These are phyloP conservation scores for Platycheirus rosarum DNA, from an alignment of 2,888 invertebrate species.

Conservation along the genomic window DNA sequence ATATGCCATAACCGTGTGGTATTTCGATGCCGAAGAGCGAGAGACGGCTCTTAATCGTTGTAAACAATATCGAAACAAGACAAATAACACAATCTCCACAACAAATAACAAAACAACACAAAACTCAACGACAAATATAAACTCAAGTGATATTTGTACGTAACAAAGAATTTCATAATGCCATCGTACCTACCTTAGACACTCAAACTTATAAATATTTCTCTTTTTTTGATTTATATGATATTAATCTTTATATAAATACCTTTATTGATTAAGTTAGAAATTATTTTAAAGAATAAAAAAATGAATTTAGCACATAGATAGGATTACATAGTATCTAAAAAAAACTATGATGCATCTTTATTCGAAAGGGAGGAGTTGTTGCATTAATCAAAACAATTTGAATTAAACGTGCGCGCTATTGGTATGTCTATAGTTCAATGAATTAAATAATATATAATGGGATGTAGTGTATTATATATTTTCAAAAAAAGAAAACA, in stretches of 20 bases:
- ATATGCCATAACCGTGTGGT: slow-evolving; percentile 96
- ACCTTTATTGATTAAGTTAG: slow-evolving; percentile 60
- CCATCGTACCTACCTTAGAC: slow-evolving; percentile 73
- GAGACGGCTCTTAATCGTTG: slow-evolving; percentile 85
- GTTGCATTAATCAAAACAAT: slow-evolving; percentile 19
- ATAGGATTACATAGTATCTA: slow-evolving; percentile 39
- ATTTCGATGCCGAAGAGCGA: slow-evolving; percentile 93
- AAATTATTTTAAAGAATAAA: slow-evolving; percentile 50
- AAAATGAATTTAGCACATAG: slow-evolving; percentile 48
- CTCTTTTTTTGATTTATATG: slow-evolving; percentile 15
- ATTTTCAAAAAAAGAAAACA: not conserved
- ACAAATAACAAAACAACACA: slow-evolving; percentile 49
- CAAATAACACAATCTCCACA: slow-evolving; percentile 53
- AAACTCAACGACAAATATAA: slow-evolving; percentile 75
- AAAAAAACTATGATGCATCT: slow-evolving; percentile 31
- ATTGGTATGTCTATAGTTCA: slow-evolving; percentile 13
- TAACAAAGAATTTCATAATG: slow-evolving; percentile 76
- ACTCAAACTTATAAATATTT: slow-evolving; percentile 64
- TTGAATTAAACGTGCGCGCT: not conserved
- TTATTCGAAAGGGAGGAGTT: slow-evolving; percentile 17
- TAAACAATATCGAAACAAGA: slow-evolving; percentile 73
- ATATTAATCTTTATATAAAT: slow-evolving; percentile 22
- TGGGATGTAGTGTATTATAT: slow-evolving; percentile 16
- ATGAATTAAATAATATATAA: slow-evolving; percentile 1
- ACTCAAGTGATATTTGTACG: slow-evolving; percentile 79